Evolutionary conservation across 1,140 invertebrate genomes (phyloP).

Genomic region (Thereuonema tuberculata): DNA sequence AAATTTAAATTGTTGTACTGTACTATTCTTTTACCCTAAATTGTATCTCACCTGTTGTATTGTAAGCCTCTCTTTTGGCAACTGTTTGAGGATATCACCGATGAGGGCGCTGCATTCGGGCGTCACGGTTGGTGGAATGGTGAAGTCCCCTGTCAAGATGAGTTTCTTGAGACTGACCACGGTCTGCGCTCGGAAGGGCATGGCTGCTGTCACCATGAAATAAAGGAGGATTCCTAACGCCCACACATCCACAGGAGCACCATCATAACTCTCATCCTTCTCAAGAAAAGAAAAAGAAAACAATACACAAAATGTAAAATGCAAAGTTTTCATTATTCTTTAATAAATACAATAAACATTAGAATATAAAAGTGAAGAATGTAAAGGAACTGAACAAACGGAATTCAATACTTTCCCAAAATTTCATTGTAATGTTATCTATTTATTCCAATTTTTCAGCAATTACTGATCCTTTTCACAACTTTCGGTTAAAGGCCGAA

Average conservation of each 20-base stretch:
- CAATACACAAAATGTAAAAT: constrained; percentile 11
- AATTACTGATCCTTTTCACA: no score
- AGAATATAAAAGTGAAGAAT: no score
- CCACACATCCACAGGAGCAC: constrained; percentile 67
- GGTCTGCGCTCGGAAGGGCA: constrained; percentile 56
- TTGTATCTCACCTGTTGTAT: constrained; percentile 38
- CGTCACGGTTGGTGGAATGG: constrained; percentile 34
- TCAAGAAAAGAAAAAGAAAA: constrained; percentile 40
- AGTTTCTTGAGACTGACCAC: constrained; percentile 49
- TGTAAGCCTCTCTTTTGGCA: constrained; percentile 36
- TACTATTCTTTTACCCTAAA: constrained; percentile 37
- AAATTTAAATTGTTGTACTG: constrained; percentile 30
- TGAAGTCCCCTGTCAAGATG: constrained; percentile 48
- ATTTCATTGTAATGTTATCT: no score
- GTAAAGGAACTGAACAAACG: no score
- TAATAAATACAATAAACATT: no score
- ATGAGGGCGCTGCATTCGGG: constrained; percentile 28
- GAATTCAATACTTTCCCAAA: constrained; percentile 9
- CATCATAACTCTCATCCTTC: constrained; percentile 56
- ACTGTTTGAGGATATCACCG: constrained; percentile 36
- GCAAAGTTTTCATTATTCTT: constrained; percentile 6
- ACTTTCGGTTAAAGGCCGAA: no score
- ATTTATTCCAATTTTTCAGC: no score
- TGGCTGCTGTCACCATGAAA: constrained; percentile 60
- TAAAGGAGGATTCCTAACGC: constrained; percentile 65